Evolutionary conservation across 2,888 invertebrate genomes (phyloP).

Genomic region (Drosophila robusta): DNA sequence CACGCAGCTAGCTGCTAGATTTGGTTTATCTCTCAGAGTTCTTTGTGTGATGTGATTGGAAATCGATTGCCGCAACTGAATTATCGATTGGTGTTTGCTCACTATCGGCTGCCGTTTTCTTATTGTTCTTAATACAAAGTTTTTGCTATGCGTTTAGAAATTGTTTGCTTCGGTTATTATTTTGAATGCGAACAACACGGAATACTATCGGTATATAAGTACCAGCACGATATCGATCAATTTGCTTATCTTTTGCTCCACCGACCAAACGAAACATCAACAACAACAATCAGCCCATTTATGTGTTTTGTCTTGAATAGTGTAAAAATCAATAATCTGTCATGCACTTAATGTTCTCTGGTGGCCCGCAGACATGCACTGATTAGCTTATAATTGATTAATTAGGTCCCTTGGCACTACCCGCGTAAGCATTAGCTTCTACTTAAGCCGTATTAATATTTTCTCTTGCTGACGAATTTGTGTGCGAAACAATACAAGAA

Average conservation of each 20-base stretch:
- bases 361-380: not conserved
- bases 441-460: slow-evolving; percentile 4
- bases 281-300: slow-evolving; percentile 24
- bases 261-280: slow-evolving; percentile 20
- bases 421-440: not conserved
- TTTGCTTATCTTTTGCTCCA: slow-evolving; percentile 10
- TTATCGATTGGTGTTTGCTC: slow-evolving; percentile 36
- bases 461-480: slow-evolving; percentile 36
- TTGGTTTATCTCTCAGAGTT: slow-evolving; percentile 19
- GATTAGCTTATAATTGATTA: slow-evolving; percentile 1
- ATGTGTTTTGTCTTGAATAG: not conserved
- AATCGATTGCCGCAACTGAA: slow-evolving; percentile 31
- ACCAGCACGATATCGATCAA: slow-evolving; percentile 15
- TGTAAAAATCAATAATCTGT: slow-evolving; percentile 43
- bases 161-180: not conserved
- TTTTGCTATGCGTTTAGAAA: not conserved
- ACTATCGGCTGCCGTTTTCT: slow-evolving; percentile 8
- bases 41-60: slow-evolving; percentile 24
- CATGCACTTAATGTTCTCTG: not conserved
- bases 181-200: not conserved
- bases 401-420: not conserved
- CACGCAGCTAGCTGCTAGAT: not conserved
- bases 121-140: slow-evolving; percentile 1
- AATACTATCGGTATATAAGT: slow-evolving; percentile 2
- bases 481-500: slow-evolving; percentile 36